Evolutionary conservation across 2,113 vertebrate species (phyloP), one percentile per base, ranked within the genome.

Genomic region (Brachirus orientalis): DNA sequence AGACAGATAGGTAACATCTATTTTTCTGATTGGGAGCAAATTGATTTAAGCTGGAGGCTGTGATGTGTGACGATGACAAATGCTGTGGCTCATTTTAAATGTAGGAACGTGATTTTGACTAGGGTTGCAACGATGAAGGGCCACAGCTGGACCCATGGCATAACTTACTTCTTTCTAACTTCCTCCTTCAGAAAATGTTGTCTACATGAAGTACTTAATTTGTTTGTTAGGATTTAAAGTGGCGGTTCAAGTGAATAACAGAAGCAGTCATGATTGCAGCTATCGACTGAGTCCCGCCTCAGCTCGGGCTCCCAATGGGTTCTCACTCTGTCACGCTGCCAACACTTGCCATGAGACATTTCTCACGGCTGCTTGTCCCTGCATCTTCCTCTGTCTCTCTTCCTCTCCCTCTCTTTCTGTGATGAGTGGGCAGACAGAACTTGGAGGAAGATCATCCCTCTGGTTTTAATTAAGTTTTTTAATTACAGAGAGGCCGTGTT

Each of bases 401-500:
- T 6, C 17, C 10, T 18, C 22, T 3, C 48, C 41, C 46, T 47
- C 19, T 28, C 28, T 28, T 28, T 46, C 43, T 28, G 43, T 37
- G 47, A 43, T 3, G 61, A 71, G 70, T 77, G 67, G 82, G 84
- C 63, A 67, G 63, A 72, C 3, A 2, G 40, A 48, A 58, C 73
- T 61, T 19, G 17, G 60, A 71, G 40, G 45, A 77, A 33, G 47
- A 65, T 60, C 64, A 65, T 77, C 66, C 73, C 72, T 72, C 64
- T 40, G 72, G 35, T 86, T 77, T 79, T 86, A 89, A 89, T 88
- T 83, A 85, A 67, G 19, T 64, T 78, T 81, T 85, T 79, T 85
- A 85, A 85, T 89, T 83, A 76, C 51, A 67, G 69, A 52, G 36
- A 14, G 19, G 64, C 38, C 19, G 72, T 45, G 57, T 37, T 84